Evolutionary conservation across 2,113 vertebrate species (phyloP).

Genomic region (Eptesicus fuscus): DNA sequence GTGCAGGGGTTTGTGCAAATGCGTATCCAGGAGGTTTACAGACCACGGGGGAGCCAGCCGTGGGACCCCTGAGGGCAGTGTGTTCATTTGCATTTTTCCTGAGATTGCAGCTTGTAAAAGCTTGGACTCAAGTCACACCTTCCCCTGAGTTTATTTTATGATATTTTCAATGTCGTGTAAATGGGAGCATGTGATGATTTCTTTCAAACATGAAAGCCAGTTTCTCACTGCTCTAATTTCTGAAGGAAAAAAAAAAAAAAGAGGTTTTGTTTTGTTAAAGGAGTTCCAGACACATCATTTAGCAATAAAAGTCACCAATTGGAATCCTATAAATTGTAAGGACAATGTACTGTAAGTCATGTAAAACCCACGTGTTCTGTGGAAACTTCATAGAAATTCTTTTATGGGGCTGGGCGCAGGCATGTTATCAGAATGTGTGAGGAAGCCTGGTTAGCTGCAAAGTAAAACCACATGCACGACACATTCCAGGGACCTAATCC

Average conservation of each 20-base stretch:
- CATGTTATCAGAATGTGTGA: constrained; percentile 25
- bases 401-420: not conserved
- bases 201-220: not conserved
- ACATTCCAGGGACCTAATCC: constrained; percentile 45
- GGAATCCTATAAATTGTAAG: not conserved
- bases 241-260: not conserved
- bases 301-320: not conserved
- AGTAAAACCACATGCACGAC: constrained; percentile 57
- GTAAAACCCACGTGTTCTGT: not conserved
- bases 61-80: not conserved
- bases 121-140: not conserved
- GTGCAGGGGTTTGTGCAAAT: not conserved
- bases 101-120: not conserved
- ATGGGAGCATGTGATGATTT: not conserved
- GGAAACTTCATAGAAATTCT: not conserved
- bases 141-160: not conserved
- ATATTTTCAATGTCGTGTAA: not conserved
- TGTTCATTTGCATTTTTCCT: not conserved
- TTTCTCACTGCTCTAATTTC: not conserved
- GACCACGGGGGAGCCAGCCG: accelerated
- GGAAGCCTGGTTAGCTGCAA: not conserved
- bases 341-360: not conserved
- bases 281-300: not conserved
- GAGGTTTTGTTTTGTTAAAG: not conserved
- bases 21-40: not conserved